These are phyloP conservation scores for Panzeria rudis DNA, from an alignment of 2,888 invertebrate genomes.

Conservation along the genomic window DNA sequence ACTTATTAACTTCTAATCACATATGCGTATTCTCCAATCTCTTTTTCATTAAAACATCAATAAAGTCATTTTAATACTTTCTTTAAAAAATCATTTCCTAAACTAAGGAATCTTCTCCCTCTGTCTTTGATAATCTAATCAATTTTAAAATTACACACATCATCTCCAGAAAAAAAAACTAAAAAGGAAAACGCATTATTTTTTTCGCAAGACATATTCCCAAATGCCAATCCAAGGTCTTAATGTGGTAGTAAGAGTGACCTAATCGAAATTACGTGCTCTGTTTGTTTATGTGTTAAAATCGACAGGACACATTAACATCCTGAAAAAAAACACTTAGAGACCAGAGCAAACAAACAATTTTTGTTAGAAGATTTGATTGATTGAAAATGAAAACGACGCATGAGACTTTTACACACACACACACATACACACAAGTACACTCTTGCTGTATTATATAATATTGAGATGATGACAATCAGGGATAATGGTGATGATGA, in stretches of 20 bases:
- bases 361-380: slow-evolving; percentile 75
- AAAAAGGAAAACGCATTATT: slow-evolving; percentile 29
- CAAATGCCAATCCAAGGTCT: slow-evolving; percentile 44
- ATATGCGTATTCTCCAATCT: neutral
- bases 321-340: slow-evolving; percentile 42
- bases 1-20: too few relatives aligned
- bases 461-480: slow-evolving; percentile 40
- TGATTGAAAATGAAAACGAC: slow-evolving; percentile 76
- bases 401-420: slow-evolving; percentile 73
- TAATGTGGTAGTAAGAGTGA: slow-evolving; percentile 62
- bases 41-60: neutral
- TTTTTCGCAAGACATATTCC: slow-evolving; percentile 60
- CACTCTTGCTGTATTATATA: neutral
- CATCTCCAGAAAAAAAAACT: slow-evolving; percentile 42
- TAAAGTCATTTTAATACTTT: neutral
- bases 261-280: slow-evolving; percentile 81
- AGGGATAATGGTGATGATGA: slow-evolving; percentile 27
- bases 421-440: neutral
- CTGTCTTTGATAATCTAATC: slow-evolving; percentile 34
- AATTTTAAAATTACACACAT: slow-evolving; percentile 69
- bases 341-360: slow-evolving; percentile 40
- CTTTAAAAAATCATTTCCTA: slow-evolving; percentile 9
- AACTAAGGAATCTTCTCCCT: slow-evolving; percentile 9
- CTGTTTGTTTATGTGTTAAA: slow-evolving; percentile 73
- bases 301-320: slow-evolving; percentile 73